Percentiles rank a stretch among this genome's conserved stretches.
These are phyloP conservation scores for Nemurella pictetii DNA, from an alignment of 2,888 invertebrate genomes.

Conservation along the genomic window DNA sequence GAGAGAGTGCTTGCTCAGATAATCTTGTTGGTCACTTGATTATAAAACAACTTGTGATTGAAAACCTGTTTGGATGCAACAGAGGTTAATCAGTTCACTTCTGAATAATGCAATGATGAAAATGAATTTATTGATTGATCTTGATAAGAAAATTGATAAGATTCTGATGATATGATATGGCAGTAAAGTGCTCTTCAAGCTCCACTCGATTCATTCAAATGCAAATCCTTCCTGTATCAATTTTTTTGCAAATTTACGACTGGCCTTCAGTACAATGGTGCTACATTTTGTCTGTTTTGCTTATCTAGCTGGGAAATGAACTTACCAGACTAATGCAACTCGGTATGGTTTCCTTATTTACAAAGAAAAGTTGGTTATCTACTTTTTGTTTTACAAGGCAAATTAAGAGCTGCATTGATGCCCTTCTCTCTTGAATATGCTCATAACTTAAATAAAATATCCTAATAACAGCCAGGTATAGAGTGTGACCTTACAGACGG, in stretches of 20 bases:
- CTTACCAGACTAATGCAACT: background rate
- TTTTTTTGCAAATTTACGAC: background rate
- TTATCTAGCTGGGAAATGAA: background rate
- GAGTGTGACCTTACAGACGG: background rate
- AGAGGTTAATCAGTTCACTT: background rate
- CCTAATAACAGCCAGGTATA: background rate
- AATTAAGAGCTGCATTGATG: background rate
- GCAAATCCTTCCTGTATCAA: background rate
- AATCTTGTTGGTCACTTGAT: background rate
- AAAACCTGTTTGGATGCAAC: background rate
- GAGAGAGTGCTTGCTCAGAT: constrained; percentile 2
- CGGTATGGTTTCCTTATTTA: background rate
- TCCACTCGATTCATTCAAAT: background rate
- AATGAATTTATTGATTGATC: background rate
- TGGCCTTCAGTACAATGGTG: background rate
- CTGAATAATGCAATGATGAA: background rate
- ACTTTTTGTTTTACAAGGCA: background rate
- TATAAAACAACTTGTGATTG: background rate
- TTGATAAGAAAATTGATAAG: background rate
- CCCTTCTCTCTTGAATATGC: background rate
- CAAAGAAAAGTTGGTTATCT: background rate
- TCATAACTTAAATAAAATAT: background rate
- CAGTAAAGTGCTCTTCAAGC: background rate
- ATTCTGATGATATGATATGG: background rate
- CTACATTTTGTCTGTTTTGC: background rate